These are phyloP conservation scores for Tympanuchus pallidicinctus DNA, from an alignment of 2,113 vertebrate species.

Conservation along the genomic window DNA sequence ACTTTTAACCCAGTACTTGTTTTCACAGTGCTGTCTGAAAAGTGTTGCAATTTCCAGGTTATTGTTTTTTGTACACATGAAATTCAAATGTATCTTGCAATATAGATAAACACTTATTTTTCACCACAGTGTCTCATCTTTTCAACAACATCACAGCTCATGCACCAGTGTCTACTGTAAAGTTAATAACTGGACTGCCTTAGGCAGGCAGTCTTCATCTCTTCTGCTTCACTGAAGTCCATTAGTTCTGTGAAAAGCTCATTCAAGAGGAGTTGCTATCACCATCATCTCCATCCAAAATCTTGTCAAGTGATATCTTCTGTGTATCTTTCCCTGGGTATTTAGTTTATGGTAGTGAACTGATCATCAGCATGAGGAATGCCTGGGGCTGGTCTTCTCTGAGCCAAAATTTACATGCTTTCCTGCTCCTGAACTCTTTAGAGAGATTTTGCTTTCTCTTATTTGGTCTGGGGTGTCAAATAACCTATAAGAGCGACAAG, in stretches of 20 bases:
- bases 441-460: not conserved
- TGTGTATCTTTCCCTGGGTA: not conserved
- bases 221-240: not conserved
- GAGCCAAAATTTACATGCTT: not conserved
- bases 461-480: not conserved
- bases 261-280: not conserved
- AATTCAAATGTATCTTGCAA: slow-evolving; percentile 7
- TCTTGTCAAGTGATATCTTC: not conserved
- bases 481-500: not conserved
- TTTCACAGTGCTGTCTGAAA: not conserved
- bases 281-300: not conserved
- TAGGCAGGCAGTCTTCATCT: not conserved
- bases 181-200: not conserved
- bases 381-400: not conserved
- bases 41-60: not conserved
- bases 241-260: not conserved
- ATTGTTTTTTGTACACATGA: not conserved
- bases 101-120: slow-evolving; percentile 22
- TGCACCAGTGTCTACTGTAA: not conserved
- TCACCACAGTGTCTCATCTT: not conserved
- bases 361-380: not conserved
- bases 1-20: not conserved
- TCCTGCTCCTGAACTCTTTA: not conserved
- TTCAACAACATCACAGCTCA: not conserved
- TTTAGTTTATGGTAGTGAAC: not conserved